Base-by-base conservation (phyloP, 2,888 invertebrate genomes). In the Neocrepidodera transversa region DNA sequence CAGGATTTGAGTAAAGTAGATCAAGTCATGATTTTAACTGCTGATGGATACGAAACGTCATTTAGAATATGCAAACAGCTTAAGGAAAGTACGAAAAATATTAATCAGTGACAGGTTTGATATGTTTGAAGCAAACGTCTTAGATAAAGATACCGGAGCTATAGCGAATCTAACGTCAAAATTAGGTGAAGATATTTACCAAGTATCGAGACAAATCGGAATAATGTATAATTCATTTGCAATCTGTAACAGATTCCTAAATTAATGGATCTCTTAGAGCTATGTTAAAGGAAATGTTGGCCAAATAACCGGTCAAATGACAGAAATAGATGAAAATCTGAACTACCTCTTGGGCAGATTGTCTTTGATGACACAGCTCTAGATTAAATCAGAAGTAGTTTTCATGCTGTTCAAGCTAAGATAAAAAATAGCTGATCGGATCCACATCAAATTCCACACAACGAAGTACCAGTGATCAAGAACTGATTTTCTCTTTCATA, bases 171-270 rank as follows among this genome's bases (percentile, higher is more conserved):
- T 93, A 49, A 92, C 89, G 48, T 80, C 85, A 0, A 88, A 89
- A 73, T 87, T 94, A 73, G 92, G 93, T 70, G 82, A 86, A 10
- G 92, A 92, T 75, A 89, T 93, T 76, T 87, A 89, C 65, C 90
- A 92, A 76, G 93, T 95, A 11, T 94, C 94, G 94, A 82, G 93
- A 16, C 94, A 93, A 78, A 93, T 95, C 68, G 92, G 93, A 64
- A 89, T 91, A 56, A 92, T 95, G 91, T 89, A 91, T 95, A n/a
- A 88, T 88, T 62, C 86, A 87, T 66, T 84, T 95, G 35, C 87
- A 91, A 81, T 85, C 87, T 69, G 90, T 90, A 76, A 91, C 92
- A 6, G 89, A 89, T 70, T 82, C 84, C 49, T 93, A 92, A 74
- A 90, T 92, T 8, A 93, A 91, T 75, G 91, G 89, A 54, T 92